Percentiles rank a stretch among this genome's conserved stretches.
These are phyloP conservation scores for Tiphia femorata DNA, from an alignment of 2,888 invertebrate species.

Conservation along the genomic window DNA sequence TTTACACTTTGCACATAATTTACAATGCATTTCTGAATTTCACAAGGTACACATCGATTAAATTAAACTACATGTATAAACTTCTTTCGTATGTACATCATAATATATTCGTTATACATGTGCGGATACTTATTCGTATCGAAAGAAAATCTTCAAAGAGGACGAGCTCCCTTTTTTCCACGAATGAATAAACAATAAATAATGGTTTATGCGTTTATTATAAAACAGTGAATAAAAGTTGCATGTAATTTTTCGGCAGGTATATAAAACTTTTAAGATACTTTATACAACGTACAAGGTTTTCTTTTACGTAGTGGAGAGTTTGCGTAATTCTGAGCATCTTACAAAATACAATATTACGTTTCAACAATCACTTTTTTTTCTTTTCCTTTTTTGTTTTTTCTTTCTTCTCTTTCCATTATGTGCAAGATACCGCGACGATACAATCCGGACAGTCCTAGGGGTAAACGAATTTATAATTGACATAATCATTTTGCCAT, in stretches of 20 bases:
- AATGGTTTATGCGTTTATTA: slow-evolving; percentile 51
- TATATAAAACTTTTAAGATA: slow-evolving; percentile 46
- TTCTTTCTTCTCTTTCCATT: no score
- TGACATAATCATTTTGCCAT: slow-evolving; percentile 62
- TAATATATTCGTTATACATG: no score
- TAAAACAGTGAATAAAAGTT: slow-evolving; percentile 54
- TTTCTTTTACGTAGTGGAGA: slow-evolving; percentile 31
- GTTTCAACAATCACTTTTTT: slow-evolving; percentile 45
- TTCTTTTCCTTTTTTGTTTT: no score
- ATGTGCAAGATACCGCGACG: slow-evolving; percentile 42
- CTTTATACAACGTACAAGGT: slow-evolving; percentile 38
- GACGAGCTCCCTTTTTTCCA: slow-evolving; percentile 2
- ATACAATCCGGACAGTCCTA: slow-evolving; percentile 54
- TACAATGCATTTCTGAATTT: no score
- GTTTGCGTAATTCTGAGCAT: slow-evolving; percentile 44
- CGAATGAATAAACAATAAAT: slow-evolving; percentile 35
- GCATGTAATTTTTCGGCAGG: slow-evolving; percentile 44
- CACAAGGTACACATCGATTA: no score
- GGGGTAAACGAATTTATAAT: slow-evolving; percentile 61
- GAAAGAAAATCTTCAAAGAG: background rate
- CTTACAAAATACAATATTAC: slow-evolving; percentile 49
- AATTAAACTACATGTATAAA: no score
- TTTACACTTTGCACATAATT: no score
- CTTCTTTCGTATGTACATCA: background rate
- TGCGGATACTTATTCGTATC: no score